Conservation (phyloP, 2,113 vertebrate species). For the Podocnemis expansa region DNA sequence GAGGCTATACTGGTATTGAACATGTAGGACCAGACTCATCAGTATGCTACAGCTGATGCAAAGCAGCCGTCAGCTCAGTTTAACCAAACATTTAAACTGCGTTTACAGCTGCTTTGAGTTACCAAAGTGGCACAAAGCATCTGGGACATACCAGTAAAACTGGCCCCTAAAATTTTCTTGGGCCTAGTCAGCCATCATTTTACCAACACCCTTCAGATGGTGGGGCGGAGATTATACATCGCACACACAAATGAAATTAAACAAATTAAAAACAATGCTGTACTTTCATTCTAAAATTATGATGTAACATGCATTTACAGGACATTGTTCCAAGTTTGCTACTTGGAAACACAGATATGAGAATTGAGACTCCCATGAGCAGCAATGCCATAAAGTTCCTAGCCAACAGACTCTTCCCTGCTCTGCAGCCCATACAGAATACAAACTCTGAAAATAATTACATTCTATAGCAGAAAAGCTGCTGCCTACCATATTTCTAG, state of each 20-base stretch:
- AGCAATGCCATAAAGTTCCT: neutral
- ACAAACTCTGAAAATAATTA: neutral
- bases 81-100: neutral
- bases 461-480: neutral
- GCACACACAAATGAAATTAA: neutral
- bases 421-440: neutral
- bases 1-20: neutral
- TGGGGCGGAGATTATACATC: neutral
- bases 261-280: neutral
- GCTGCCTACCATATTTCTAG: neutral
- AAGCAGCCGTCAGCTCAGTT: neutral
- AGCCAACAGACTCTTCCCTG: fast-evolving
- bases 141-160: neutral
- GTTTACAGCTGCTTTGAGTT: conserved; percentile 28
- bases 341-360: neutral
- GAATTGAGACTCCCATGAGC: neutral
- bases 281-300: neutral
- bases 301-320: neutral
- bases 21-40: neutral
- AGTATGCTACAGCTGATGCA: neutral
- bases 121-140: conserved; percentile 7
- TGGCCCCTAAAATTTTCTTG: neutral
- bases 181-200: neutral
- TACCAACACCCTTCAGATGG: neutral
- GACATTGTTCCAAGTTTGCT: neutral